A percentile compares a stretch with the other conserved stretches of the same genome.
These are phyloP conservation scores for Empidonax traillii DNA, from an alignment of 2,113 vertebrate species.

Conservation along the genomic window DNA sequence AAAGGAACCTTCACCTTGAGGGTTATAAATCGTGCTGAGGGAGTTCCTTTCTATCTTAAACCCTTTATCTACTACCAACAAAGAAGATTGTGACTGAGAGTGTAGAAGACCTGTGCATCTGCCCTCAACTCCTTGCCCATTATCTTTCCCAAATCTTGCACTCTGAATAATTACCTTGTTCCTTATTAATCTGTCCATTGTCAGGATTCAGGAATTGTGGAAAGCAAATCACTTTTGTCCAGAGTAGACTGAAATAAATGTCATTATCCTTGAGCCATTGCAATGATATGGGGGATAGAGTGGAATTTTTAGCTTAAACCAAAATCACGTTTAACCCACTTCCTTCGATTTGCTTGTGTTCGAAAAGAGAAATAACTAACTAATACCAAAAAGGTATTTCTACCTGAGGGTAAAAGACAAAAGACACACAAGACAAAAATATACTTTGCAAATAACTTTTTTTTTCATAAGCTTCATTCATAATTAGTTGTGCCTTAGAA, in stretches of 20 bases:
- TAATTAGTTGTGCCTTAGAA: not conserved
- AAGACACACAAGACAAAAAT: not conserved
- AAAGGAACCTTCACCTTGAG: not conserved
- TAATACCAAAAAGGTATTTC: not conserved
- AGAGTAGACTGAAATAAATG: not conserved
- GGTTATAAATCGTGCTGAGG: not conserved
- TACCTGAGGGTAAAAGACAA: not conserved
- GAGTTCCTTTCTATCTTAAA: not conserved
- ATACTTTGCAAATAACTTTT: not conserved
- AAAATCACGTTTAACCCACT: not conserved
- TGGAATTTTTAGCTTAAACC: not conserved
- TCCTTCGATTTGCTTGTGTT: not conserved
- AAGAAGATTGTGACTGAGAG: not conserved
- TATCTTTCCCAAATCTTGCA: not conserved
- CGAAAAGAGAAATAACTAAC: not conserved
- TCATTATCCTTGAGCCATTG: not conserved
- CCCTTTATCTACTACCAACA: not conserved
- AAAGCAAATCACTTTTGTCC: not conserved
- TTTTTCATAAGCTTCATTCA: not conserved
- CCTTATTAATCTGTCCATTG: not conserved
- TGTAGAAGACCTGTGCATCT: fast-evolving
- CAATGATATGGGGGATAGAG: not conserved
- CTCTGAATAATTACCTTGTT: not conserved
- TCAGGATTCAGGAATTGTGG: not conserved
- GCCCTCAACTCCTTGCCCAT: not conserved